These are phyloP conservation scores for Notiomystis cincta DNA, from an alignment of 2,113 vertebrate genomes.

Conservation along the genomic window DNA sequence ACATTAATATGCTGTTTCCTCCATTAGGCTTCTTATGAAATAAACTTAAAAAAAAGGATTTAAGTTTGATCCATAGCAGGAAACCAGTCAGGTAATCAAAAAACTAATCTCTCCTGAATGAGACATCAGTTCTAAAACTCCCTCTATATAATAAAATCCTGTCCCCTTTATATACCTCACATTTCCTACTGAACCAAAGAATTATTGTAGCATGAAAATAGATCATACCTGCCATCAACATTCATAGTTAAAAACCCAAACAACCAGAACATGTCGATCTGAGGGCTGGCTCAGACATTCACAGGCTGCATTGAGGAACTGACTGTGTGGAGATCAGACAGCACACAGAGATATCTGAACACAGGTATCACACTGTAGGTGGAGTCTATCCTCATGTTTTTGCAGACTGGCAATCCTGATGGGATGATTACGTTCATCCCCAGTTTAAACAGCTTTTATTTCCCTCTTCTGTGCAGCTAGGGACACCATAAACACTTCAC, in stretches of 20 bases:
- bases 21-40: neutral
- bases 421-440: neutral
- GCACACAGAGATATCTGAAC: neutral
- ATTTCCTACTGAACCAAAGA: neutral
- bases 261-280: neutral
- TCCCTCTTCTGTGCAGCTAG: neutral
- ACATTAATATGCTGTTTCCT: neutral
- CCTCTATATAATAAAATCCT: neutral
- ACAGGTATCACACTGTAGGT: neutral
- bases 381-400: neutral
- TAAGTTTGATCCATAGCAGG: neutral
- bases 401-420: neutral
- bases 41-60: neutral
- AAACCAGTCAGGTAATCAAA: neutral
- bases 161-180: neutral
- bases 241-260: neutral
- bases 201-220: neutral
- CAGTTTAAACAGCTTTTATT: neutral
- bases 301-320: neutral
- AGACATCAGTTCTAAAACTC: neutral
- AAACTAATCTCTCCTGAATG: neutral
- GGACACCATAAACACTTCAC: neutral
- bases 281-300: neutral
- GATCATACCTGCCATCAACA: neutral
- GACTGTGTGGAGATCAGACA: neutral